Percentiles rank a stretch among this genome's conserved stretches.
Evolutionary conservation across 2,113 vertebrate genomes (phyloP).

Genomic region (Notiomystis cincta): DNA sequence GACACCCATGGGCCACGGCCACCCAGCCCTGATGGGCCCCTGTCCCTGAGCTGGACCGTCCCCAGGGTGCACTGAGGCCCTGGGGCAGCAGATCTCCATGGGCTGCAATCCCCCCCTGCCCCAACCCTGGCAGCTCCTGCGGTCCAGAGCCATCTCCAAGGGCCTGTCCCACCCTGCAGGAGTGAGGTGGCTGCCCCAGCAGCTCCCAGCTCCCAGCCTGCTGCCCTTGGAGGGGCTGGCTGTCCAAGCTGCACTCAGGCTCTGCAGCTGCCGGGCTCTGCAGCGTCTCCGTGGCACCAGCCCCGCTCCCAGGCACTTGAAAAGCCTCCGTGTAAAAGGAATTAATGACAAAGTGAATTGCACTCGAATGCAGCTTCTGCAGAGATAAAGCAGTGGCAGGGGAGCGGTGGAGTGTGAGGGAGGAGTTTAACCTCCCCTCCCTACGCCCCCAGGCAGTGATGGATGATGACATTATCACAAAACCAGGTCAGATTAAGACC

Average conservation of each 20-base stretch:
- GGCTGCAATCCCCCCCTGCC: neutral
- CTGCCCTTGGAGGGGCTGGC: neutral
- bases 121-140: neutral
- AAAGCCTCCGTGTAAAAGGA: neutral
- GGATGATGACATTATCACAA: neutral
- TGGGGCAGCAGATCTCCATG: neutral
- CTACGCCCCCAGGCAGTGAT: neutral
- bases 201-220: neutral
- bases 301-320: neutral
- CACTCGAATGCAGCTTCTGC: neutral
- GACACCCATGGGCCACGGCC: rapidly evolving
- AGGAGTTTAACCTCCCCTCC: neutral
- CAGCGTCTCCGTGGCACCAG: neutral
- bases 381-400: neutral
- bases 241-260: neutral
- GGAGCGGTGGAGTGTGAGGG: neutral
- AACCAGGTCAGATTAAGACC: neutral
- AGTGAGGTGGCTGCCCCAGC: rapidly evolving
- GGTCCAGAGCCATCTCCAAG: neutral
- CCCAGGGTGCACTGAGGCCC: rapidly evolving
- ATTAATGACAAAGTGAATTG: constrained; percentile 5
- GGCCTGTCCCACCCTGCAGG: neutral
- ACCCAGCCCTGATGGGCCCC: neutral
- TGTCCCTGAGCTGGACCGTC: rapidly evolving
- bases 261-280: neutral